Conservation (phyloP, 2,888 invertebrate genomes). For the Drosophila ochracea region DNA sequence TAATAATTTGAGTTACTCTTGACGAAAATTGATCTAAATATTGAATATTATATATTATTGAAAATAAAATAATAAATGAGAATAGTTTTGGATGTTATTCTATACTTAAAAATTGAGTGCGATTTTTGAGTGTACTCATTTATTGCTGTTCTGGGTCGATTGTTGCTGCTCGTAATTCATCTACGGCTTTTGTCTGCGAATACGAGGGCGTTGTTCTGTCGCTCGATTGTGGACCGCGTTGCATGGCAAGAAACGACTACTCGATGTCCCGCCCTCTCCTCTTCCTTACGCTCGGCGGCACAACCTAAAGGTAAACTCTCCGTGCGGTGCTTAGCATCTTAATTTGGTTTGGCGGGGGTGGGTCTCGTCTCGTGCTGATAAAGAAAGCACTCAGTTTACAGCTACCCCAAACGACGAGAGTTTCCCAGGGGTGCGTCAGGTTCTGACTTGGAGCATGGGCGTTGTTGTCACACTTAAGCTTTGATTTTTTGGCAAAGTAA, state of each 20-base stretch:
- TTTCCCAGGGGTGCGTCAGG: constrained; percentile 62
- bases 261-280: background rate
- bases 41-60: background rate
- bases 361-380: constrained; percentile 54
- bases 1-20: background rate
- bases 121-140: constrained; percentile 35
- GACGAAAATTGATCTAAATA: background rate
- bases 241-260: background rate
- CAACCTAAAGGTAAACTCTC: constrained; percentile 43
- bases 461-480: constrained; percentile 46
- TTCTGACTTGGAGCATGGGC: constrained; percentile 32
- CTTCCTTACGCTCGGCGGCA: background rate
- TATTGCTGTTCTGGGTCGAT: constrained; percentile 35
- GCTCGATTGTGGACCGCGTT: constrained; percentile 33
- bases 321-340: constrained; percentile 68
- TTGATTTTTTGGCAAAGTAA: constrained; percentile 54
- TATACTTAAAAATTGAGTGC: background rate
- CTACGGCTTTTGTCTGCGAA: constrained; percentile 56
- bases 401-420: background rate
- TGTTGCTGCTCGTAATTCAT: constrained; percentile 53
- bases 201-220: constrained; percentile 40
- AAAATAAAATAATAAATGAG: background rate
- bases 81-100: background rate
- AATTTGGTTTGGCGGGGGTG: constrained; percentile 59
- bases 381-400: constrained; percentile 60